phyloP scores from a whole-genome alignment of 2,113 vertebrate species.

The Seriola dumerili region DNA sequence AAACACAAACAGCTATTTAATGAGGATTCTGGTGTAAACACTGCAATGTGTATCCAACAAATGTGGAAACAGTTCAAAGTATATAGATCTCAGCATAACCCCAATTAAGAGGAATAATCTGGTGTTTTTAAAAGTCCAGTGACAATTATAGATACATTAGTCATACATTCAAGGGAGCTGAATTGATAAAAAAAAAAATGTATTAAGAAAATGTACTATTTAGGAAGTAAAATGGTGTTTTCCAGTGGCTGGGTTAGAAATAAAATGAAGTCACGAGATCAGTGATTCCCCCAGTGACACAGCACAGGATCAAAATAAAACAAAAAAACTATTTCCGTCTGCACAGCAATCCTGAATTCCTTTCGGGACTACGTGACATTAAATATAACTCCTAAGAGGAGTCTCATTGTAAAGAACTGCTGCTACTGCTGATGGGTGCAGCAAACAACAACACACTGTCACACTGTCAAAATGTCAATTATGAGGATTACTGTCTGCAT shows the following conservation, averaged over 20 bases:
- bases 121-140: neutral
- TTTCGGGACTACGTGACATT: neutral
- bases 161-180: neutral
- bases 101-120: neutral
- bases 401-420: conserved; percentile 6
- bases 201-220: conserved; percentile 10
- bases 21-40: conserved; percentile 1
- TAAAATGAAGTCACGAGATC: conserved; percentile 33
- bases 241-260: conserved; percentile 20
- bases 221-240: conserved; percentile 9
- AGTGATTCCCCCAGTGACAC: conserved; percentile 3
- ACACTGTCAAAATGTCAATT: neutral
- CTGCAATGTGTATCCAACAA: neutral
- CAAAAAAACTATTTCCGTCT: conserved; percentile 32
- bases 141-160: conserved; percentile 7
- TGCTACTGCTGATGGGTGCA: conserved; percentile 4
- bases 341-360: conserved; percentile 6
- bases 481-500: neutral
- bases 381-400: conserved; percentile 24
- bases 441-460: neutral
- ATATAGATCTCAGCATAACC: neutral
- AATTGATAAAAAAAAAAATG: neutral
- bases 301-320: conserved; percentile 27
- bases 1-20: too few relatives aligned
- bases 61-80: neutral